Percentiles rank a stretch among this genome's conserved stretches.
Evolutionary conservation across 2,113 vertebrate genomes (phyloP).

Genomic region (Xyliphius kryptos): DNA sequence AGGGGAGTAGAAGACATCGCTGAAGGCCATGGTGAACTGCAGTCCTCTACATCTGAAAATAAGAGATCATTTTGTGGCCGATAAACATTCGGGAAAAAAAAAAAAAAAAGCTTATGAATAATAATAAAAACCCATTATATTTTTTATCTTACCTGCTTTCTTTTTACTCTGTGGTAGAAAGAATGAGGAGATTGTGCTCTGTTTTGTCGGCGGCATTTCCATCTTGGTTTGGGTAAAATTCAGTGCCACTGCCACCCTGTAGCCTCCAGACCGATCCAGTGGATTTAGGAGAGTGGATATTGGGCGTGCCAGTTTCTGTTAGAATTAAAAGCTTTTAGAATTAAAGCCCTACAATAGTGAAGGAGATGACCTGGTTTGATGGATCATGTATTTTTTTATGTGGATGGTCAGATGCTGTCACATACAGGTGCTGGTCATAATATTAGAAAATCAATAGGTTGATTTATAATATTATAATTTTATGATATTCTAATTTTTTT

Average conservation of each 20-base stretch:
- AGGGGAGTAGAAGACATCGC: conserved; percentile 12
- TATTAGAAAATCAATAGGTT: too few species aligned
- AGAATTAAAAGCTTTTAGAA: too few species aligned
- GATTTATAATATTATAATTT: too few species aligned
- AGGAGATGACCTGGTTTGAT: too few species aligned
- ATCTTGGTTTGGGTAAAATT: conserved; percentile 68
- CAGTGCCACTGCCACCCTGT: conserved; percentile 56
- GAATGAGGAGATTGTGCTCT: conserved; percentile 64
- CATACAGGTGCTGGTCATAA: too few species aligned
- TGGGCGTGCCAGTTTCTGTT: conserved; percentile 51
- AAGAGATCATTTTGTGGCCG: not conserved
- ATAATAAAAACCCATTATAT: too few species aligned
- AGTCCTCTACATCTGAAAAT: not conserved
- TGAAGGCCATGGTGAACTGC: not conserved
- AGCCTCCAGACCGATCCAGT: conserved; percentile 45
- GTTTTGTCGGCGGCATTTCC: conserved; percentile 60
- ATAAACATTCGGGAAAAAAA: not conserved
- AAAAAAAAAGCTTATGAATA: too few species aligned
- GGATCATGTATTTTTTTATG: too few species aligned
- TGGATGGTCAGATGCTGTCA: too few species aligned
- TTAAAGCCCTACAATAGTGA: too few species aligned
- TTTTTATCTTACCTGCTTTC: conserved; percentile 49
- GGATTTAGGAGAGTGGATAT: conserved; percentile 64
- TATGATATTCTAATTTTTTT: too few species aligned
- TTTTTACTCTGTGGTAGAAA: conserved; percentile 49